Base-by-base conservation (phyloP, 2,113 vertebrate genomes). In the Protobothrops mucrosquamatus region DNA sequence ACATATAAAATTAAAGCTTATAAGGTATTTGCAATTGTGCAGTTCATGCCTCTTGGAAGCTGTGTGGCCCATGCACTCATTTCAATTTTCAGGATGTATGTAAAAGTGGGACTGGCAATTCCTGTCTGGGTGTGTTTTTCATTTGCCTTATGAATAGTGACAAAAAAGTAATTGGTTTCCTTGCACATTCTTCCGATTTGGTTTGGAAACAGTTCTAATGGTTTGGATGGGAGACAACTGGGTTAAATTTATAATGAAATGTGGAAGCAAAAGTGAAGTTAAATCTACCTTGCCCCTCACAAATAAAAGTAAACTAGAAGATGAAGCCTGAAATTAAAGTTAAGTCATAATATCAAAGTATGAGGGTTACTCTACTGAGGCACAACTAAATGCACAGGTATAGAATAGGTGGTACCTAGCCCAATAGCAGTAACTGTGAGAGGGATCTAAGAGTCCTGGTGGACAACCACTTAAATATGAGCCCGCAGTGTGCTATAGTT, bases 271-370 rank as follows among this genome's bases (percentile, higher is more conserved):
- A 93, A 93, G 51, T 3, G 91, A 2, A 69, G 22, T 81, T 55
- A 74, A 69, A 29, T 3, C 1, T 0, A 9, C 51, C 12, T 29
- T 3, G 39, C 56, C 46, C 29, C 24, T 2, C 69, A 55, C 3
- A 10, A 51, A 34, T 81, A 86, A 57, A 85, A 57, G 6, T 23
- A 54, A 54, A 54, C 34, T 34, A 15, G 12, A 89, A 52, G 23
- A 7, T 1, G 52, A 61, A 92, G 3, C 74, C 93, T 57, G 85
- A 96, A 96, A 96, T 93, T 85, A 94, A 97, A 89, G 92, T 88
- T 52, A 15, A 12, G 55, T 57, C 57, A 26, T n/a, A 23, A 89
- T 89, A 57, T 69, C 43, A 94, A 59, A 4, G 93, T 95, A 48
- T 24, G 2, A 11, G 20, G 8, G n/a, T 23, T 74, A 74, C n/a